Base-by-base conservation (phyloP, 2,797 vertebrate species). In the Catostomus latipinnis region DNA sequence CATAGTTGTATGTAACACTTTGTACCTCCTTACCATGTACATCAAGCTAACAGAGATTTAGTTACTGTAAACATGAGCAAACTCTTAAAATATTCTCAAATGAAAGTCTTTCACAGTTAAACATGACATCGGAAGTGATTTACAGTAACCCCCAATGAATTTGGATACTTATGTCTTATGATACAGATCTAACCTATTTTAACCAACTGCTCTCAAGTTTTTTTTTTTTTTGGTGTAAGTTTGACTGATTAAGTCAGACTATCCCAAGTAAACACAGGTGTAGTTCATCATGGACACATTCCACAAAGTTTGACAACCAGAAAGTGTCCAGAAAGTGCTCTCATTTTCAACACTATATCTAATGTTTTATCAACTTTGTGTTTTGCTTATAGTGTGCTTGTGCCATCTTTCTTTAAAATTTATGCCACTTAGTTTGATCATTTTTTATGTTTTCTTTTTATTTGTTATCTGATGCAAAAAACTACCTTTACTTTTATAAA, bases 1-100 rank as follows among this genome's bases (percentile, higher is more conserved):
- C 34, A 34, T 34, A 34, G 34, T 82, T 83, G 80, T 85, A 88
- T 87, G 86, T 72, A 7, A 87, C 81, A 87, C 82, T 86, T 16
- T 76, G 60, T 46, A 72, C 56, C 71, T 74, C 66, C 77, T 75
- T 48, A 65, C 56, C n/a, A 49, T 50, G 45, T 50, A 62, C 45
- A 74, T 53, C 76, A 74, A 68, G 14, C 58, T 53, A 79, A 52
- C 65, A 13, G 34, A 78, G 75, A 58, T 62, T 68, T 16, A 56
- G 56, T 72, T 71, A 50, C 60, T 78, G 70, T 71, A 84, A 81
- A 78, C 74, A 57, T 67, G 62, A 78, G 62, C 75, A 74, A 62
- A 67, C 18, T 71, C 13, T 34, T 22, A 46, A 56, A 14, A 65
- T 65, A 65, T 54, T 18, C 54, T 76, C 46, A 57, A 66, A 71